Conservation (phyloP, 2,113 vertebrate genomes). For the Jacana jacana region DNA sequence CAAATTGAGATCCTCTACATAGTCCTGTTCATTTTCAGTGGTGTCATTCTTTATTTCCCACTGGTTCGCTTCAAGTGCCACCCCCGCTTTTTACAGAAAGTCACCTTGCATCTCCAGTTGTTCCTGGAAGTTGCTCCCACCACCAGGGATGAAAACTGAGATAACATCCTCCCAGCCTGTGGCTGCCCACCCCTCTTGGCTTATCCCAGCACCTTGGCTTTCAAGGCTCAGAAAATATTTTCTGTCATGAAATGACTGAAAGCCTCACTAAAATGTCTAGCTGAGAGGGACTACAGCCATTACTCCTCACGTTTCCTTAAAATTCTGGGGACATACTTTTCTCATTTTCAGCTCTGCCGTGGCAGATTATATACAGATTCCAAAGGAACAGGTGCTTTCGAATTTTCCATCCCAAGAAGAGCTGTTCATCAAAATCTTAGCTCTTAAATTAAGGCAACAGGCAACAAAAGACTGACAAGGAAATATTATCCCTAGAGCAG, state of each 20-base stretch:
- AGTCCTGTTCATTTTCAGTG: constrained; percentile 82
- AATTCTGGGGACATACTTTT: background rate
- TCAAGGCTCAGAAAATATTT: background rate
- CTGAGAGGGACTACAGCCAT: background rate
- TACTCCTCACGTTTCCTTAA: background rate
- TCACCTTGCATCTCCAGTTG: constrained; percentile 85
- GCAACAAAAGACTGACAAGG: background rate
- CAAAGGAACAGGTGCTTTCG: background rate
- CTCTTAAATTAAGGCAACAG: background rate
- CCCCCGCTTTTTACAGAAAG: constrained; percentile 70
- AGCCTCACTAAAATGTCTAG: background rate
- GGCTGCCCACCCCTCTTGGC: background rate
- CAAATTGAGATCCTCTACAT: constrained; percentile 84
- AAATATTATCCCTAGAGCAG: background rate
- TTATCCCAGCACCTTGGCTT: background rate
- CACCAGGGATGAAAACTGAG: constrained; percentile 70
- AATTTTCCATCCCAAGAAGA: background rate
- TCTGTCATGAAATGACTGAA: background rate
- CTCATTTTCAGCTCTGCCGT: background rate
- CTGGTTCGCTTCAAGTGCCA: constrained; percentile 81
- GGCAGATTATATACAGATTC: background rate
- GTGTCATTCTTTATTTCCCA: constrained; percentile 82
- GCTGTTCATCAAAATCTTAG: background rate
- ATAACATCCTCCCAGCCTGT: rapidly evolving
- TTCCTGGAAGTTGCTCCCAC: constrained; percentile 85